Evolutionary conservation across 2,797 vertebrate species (phyloP).

Genomic region (Tragopan temminckii): DNA sequence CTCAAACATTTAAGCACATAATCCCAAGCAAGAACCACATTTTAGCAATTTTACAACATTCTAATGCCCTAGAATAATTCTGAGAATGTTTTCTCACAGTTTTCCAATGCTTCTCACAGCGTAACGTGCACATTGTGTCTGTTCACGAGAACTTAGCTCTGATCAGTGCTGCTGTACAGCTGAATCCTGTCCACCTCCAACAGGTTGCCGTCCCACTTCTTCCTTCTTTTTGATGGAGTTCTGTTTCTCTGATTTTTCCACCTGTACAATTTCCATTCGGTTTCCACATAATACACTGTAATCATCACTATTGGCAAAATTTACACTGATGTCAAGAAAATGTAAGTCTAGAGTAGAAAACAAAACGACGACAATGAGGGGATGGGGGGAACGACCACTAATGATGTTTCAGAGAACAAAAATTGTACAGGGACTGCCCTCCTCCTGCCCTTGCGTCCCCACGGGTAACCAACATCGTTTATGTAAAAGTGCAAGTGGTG

Average conservation of each 20-base stretch:
- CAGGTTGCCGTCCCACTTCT: constrained; percentile 65
- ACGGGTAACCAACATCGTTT: neutral
- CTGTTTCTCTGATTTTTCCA: constrained; percentile 76
- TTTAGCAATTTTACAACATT: neutral
- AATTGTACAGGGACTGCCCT: neutral
- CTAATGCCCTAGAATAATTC: neutral
- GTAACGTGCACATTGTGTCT: neutral
- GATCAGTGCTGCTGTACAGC: constrained; percentile 86
- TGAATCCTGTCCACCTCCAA: constrained; percentile 88
- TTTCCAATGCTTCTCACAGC: neutral
- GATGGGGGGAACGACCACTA: neutral
- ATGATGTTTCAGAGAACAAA: neutral
- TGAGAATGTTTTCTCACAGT: neutral
- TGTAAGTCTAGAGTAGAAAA: neutral
- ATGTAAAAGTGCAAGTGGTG: neutral
- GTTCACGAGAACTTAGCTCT: constrained; percentile 72
- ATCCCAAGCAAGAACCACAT: neutral
- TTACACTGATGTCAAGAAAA: neutral
- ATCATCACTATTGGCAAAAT: constrained; percentile 78
- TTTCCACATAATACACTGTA: constrained; percentile 82
- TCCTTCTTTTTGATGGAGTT: constrained; percentile 85
- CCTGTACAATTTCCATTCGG: constrained; percentile 78
- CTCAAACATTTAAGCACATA: constrained; percentile 86
- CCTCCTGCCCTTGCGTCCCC: neutral
- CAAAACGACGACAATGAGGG: neutral